Percentiles rank a stretch among this genome's conserved stretches.
Conservation (phyloP, 2,113 vertebrate genomes). For the Canis aureus region DNA sequence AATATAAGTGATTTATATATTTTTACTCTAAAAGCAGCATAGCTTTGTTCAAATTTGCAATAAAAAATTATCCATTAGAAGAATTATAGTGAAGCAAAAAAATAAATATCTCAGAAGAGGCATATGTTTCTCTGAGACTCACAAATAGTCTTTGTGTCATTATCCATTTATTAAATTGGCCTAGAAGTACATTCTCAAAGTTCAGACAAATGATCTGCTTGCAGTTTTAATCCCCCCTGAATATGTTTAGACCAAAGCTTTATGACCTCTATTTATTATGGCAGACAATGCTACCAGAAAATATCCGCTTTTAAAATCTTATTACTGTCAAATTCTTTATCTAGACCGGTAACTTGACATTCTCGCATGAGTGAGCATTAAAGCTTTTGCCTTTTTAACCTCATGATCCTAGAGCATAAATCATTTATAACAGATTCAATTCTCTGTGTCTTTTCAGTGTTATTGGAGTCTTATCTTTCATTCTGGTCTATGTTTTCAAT, state of each 20-base stretch:
- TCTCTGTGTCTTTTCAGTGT: conserved; percentile 81
- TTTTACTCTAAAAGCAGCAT: not conserved
- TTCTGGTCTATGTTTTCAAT: conserved; percentile 80
- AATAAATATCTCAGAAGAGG: conserved; percentile 28
- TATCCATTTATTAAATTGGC: conserved; percentile 80
- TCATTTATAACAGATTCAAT: conserved; percentile 85
- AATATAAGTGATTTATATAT: conserved; percentile 10
- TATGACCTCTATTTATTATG: conserved; percentile 84
- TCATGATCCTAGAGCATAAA: conserved; percentile 85
- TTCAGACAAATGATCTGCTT: conserved; percentile 69
- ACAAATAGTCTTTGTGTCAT: conserved; percentile 73
- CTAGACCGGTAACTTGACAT: conserved; percentile 85
- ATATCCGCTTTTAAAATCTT: conserved; percentile 85
- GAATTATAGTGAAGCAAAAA: conserved; percentile 53
- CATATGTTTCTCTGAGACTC: not conserved
- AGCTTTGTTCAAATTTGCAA: conserved; percentile 65
- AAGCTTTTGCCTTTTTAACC: conserved; percentile 88
- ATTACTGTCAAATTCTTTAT: conserved; percentile 85
- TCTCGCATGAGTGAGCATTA: conserved; percentile 84
- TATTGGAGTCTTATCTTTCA: conserved; percentile 86
- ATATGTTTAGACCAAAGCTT: conserved; percentile 81
- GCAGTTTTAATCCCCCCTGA: conserved; percentile 64
- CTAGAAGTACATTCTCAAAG: conserved; percentile 80
- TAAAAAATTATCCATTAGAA: not conserved
- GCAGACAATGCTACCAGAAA: conserved; percentile 79